Percentiles rank a stretch among this genome's conserved stretches.
Conservation (phyloP, 2,888 invertebrate genomes). For the Octonoba sinensis region DNA sequence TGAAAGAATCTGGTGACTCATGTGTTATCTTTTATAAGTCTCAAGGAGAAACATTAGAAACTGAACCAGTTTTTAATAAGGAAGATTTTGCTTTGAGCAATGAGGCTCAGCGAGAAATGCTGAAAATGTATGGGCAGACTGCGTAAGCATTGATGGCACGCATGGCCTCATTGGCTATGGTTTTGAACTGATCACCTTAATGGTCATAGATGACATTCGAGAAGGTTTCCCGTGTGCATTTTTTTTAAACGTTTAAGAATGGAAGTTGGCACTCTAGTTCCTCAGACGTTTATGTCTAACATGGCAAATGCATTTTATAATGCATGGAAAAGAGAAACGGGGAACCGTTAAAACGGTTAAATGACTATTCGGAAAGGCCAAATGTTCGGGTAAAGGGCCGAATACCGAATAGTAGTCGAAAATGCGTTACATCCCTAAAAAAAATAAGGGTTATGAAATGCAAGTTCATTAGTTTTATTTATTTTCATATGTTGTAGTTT, state of each 20-base stretch:
- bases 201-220: constrained; percentile 12
- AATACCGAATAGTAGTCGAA: too few relatives aligned
- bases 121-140: constrained; percentile 17
- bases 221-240: constrained; percentile 36
- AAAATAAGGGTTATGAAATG: too few relatives aligned
- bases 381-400: too few relatives aligned
- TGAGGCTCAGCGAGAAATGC: constrained; percentile 21
- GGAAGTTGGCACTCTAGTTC: neutral
- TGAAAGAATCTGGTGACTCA: constrained; percentile 7
- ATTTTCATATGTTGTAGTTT: too few relatives aligned
- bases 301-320: constrained; percentile 44
- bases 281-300: constrained; percentile 51
- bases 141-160: constrained; percentile 35
- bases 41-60: neutral
- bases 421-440: too few relatives aligned
- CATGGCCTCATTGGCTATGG: constrained; percentile 29
- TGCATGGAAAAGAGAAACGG: constrained; percentile 43
- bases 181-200: constrained; percentile 27
- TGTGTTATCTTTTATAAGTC: constrained; percentile 3
- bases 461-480: too few relatives aligned
- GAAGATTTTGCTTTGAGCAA: constrained; percentile 39
- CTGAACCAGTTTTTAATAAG: neutral
- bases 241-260: neutral
- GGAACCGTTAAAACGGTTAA: neutral
- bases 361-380: too few relatives aligned